These are phyloP conservation scores for Dryobotodes eremita DNA, from an alignment of 2,888 invertebrate species.

Conservation along the genomic window DNA sequence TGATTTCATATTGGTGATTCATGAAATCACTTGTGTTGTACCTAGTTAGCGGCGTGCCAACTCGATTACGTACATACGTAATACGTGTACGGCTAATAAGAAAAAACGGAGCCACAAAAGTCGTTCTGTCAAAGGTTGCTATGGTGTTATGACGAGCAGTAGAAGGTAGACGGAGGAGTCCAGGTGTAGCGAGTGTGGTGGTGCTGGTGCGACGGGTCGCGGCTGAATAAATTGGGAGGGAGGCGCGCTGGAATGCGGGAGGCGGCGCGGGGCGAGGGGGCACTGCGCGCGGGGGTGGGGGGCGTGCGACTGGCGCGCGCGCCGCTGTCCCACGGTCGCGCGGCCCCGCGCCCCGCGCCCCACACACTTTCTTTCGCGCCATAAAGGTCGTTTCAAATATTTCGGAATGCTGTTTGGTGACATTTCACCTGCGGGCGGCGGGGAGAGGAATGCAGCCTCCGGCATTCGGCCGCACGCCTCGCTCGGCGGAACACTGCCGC, in stretches of 20 bases:
- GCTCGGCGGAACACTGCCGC: conserved; percentile 64
- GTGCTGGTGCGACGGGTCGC: conserved; percentile 75
- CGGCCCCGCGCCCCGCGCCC: conserved; percentile 88
- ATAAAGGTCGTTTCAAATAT: conserved; percentile 91
- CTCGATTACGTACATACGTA: conserved; percentile 54
- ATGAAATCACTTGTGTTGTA: conserved; percentile 53
- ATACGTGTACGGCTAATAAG: conserved; percentile 17
- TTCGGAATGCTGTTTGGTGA: conserved; percentile 90
- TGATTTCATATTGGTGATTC: conserved; percentile 66
- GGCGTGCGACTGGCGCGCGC: conserved; percentile 90
- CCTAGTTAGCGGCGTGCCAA: conserved; percentile 53
- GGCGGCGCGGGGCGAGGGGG: conserved; percentile 84
- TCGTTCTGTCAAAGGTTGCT: conserved; percentile 6
- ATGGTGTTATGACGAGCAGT: conserved; percentile 6
- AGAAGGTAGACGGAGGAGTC: conserved; percentile 25
- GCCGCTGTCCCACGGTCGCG: conserved; percentile 93
- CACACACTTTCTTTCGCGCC: conserved; percentile 90
- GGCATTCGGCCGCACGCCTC: conserved; percentile 79
- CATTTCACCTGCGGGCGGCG: conserved; percentile 88
- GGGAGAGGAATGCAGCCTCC: conserved; percentile 84
- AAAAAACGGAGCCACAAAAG: conserved; percentile 19
- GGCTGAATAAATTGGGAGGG: conserved; percentile 90
- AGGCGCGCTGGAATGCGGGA: conserved; percentile 86
- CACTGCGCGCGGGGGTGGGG: conserved; percentile 83
- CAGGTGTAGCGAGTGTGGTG: conserved; percentile 46